Evolutionary conservation across 2,888 invertebrate species (phyloP).

Genomic region (Cerastoderma edule): DNA sequence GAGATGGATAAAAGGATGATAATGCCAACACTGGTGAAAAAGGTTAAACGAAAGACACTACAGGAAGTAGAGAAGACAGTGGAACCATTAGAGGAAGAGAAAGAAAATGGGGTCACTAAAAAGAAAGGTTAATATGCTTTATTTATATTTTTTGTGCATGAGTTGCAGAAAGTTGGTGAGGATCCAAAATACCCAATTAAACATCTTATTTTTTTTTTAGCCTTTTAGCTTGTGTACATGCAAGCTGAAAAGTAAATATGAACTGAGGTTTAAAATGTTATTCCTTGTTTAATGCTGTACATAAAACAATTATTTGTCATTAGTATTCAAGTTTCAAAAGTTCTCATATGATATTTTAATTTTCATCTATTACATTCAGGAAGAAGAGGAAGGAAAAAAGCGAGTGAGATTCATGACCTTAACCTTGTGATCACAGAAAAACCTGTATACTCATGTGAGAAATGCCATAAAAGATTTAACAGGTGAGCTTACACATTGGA

Average conservation of each 20-base stretch:
- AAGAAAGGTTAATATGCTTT: conserved; percentile 43
- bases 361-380: conserved; percentile 33
- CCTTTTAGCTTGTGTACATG: too few species aligned
- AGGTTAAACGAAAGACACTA: conserved; percentile 28
- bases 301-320: too few species aligned
- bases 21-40: conserved; percentile 71
- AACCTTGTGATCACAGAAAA: conserved; percentile 69
- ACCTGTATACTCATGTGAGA: conserved; percentile 72
- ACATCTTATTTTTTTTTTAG: too few species aligned
- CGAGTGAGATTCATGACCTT: conserved; percentile 53
- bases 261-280: too few species aligned
- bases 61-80: conserved; percentile 12
- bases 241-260: too few species aligned
- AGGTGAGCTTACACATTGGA: conserved; percentile 57
- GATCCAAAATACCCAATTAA: background rate
- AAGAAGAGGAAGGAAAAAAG: conserved; percentile 58
- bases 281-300: too few species aligned
- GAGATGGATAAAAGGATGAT: conserved; percentile 71
- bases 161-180: background rate
- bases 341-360: background rate
- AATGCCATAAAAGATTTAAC: conserved; percentile 78
- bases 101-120: conserved; percentile 45
- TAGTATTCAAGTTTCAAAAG: too few species aligned
- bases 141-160: too few species aligned
- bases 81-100: conserved; percentile 33